These are phyloP conservation scores for Synergus japonicus DNA, from an alignment of 2,888 invertebrate genomes.

Conservation along the genomic window DNA sequence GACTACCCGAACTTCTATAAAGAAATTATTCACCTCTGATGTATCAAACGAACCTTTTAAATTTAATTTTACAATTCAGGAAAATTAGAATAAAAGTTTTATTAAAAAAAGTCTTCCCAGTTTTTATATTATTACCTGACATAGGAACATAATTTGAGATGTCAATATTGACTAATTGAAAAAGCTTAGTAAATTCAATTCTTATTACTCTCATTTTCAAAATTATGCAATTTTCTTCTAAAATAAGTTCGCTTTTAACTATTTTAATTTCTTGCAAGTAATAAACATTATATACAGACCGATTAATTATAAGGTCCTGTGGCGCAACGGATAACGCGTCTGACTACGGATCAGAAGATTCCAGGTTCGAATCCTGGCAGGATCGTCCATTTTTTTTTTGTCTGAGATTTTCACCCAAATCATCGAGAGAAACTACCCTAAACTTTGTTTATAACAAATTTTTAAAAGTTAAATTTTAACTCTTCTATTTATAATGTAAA, in stretches of 20 bases:
- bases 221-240: neutral
- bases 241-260: neutral
- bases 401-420: too few relatives aligned
- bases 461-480: too few relatives aligned
- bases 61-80: slow-evolving; percentile 81
- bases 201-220: neutral
- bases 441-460: too few relatives aligned
- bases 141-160: neutral
- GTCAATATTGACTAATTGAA: neutral
- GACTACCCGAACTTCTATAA: slow-evolving; percentile 43
- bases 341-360: slow-evolving; percentile 86
- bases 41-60: slow-evolving; percentile 81
- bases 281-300: neutral
- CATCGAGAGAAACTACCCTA: too few relatives aligned
- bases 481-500: too few relatives aligned
- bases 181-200: too few relatives aligned
- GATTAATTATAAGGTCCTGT: slow-evolving; percentile 63
- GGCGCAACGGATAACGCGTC: slow-evolving; percentile 82
- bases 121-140: neutral
- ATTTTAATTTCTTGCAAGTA: neutral
- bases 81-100: slow-evolving; percentile 32
- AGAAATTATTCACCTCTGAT: slow-evolving; percentile 45
- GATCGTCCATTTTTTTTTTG: slow-evolving; percentile 56
- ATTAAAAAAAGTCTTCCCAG: neutral
- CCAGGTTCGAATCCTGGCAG: slow-evolving; percentile 78